Base-by-base conservation (phyloP, 2,113 vertebrate genomes). In the Platanista minor region DNA sequence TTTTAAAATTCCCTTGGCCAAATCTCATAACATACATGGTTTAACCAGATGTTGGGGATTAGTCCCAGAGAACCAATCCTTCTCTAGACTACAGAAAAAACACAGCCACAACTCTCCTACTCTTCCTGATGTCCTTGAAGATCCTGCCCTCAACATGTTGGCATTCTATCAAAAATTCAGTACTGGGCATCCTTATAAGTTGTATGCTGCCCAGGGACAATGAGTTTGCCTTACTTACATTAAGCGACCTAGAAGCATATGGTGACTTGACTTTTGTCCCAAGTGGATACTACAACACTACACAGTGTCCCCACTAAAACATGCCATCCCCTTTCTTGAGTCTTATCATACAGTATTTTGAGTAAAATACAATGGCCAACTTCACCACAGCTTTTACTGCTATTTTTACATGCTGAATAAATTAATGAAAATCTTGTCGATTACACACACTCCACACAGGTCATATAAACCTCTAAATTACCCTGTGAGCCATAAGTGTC, bases 41-140 rank as follows among this genome's bases (percentile, higher is more conserved):
- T 98, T 97, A 95, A 87, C 96, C 97, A 97, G 97, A 97, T 97
- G 96, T 93, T 87, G 18, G 29, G 69, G 97, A 71, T 87, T 96
- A 93, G 78, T 96, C 64, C 66, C 91, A 97, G 96, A 87, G 66
- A 95, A 41, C 59, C 27, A 95, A 41, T 90, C 64, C 23, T 96
- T 91, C 36, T 94, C 78, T 80, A 88, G 39, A 83, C 64, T 27
- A 2, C 29, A 94, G 15, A 57, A 71, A 96, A 94, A 96, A 52
- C 49, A 93, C 36, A 96, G 33, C 71, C 57, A 91, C 78, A 78
- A 29, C 7, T 95, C 49, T 75, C 59, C 85, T 82, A 57, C 54
- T 77, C 29, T 90, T 75, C 61, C 84, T 80, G 15, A 89, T 92
- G 46, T 93, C 69, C 61, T 80, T 72, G 57, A 95, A 94, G 78